Base-by-base conservation (phyloP, 2,113 vertebrate species). In the Lagopus muta region DNA sequence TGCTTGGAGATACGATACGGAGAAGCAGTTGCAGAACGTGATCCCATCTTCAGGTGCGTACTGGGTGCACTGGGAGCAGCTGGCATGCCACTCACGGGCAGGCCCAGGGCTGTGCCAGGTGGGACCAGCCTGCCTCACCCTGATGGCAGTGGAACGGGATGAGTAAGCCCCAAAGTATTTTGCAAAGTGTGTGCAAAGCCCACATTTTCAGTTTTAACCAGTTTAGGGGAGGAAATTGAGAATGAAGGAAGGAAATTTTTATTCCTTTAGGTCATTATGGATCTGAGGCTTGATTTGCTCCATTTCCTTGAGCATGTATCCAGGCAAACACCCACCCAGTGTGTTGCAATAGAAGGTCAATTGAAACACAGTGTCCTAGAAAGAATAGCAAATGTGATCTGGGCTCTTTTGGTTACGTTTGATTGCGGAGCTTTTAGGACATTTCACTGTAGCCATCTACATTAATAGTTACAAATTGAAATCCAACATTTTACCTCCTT, bases 41-140 rank as follows among this genome's bases (percentile, higher is more conserved):
- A 99, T 92, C 98, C 97, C 30, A 15, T 98, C 72, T 98, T 98
- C 98, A 98, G 98, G 98, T 99, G 81, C 64, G 95, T 86, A 48
- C 72, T 0, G 1, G 30, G 21, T 13, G 24, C 34, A 43, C 16
- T 2, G 18, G 1, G 10, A 79, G 18, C 48, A 47, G 2, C 1
- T 4, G 3, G 8, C 6, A 10, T 11, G 61, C 57, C 3, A 0
- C 2, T 5, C 30, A 40, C 3, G 4, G n/a, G 57, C 17, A 83
- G 43, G 38, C 25, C 74, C 0, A 2, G 58, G 13, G 69, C 60
- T 61, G 60, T 47, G 12, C 38, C n/a, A n/a, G 40, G n/a, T 71
- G 47, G 47, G 17, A 15, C 50, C 55, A 32, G 40, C 34, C 58
- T 22, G 25, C 3, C 38, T 24, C 58, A 48, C 20, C 66, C 47